These are phyloP conservation scores for Anodontia alba DNA, from an alignment of 2,888 invertebrate species.

Conservation along the genomic window DNA sequence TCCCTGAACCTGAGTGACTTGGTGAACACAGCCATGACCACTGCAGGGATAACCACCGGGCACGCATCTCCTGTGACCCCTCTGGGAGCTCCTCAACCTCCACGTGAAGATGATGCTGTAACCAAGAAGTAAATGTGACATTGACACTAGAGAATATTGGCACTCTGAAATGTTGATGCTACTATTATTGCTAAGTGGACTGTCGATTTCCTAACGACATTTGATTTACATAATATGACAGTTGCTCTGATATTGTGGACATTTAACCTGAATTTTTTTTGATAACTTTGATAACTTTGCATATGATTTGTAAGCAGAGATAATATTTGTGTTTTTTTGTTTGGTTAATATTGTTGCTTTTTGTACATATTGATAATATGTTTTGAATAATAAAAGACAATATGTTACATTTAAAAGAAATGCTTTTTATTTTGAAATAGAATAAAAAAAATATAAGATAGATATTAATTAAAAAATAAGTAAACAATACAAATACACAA, in stretches of 20 bases:
- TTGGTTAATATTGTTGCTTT: constrained; percentile 9
- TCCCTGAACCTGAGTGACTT: constrained; percentile 16
- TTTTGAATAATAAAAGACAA: background rate
- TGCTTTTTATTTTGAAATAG: constrained; percentile 27
- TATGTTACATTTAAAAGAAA: constrained; percentile 1
- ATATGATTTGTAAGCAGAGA: background rate
- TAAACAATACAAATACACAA: background rate
- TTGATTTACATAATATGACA: no score
- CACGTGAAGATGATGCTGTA: constrained; percentile 19
- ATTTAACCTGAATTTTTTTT: no score
- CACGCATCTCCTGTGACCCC: constrained; percentile 22
- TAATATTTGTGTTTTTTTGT: constrained; percentile 1
- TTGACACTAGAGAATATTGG: background rate
- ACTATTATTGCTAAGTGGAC: no score
- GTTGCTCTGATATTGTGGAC: no score
- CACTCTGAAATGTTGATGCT: background rate
- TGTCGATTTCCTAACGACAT: no score
- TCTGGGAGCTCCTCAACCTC: constrained; percentile 29
- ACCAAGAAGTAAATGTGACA: constrained; percentile 2
- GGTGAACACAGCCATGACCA: constrained; percentile 29
- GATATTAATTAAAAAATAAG: background rate
- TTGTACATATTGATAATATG: constrained; percentile 13
- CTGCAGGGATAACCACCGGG: constrained; percentile 33
- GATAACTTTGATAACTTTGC: no score
- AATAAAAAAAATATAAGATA: constrained; percentile 24